Conservation (phyloP, 2,113 vertebrate species). For the Bolborhynchus lineola region DNA sequence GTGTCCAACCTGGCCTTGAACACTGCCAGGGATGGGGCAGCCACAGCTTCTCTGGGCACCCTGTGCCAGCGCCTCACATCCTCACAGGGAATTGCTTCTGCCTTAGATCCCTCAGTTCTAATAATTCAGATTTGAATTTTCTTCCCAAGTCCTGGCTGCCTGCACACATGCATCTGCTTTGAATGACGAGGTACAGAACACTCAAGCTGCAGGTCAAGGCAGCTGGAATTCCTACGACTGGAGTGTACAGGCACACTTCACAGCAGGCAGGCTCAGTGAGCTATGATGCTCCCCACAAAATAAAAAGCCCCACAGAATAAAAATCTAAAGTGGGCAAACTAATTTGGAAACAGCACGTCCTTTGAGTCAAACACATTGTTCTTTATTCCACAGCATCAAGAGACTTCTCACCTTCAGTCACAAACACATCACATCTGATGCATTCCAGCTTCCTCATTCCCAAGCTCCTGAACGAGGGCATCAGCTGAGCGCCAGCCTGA, state of each 20-base stretch:
- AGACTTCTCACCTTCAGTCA: not conserved
- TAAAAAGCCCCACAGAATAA: not conserved
- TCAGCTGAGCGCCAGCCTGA: not conserved
- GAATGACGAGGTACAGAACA: not conserved
- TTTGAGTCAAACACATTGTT: accelerated
- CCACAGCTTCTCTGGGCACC: not conserved
- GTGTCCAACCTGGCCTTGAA: not conserved
- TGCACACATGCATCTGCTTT: not conserved
- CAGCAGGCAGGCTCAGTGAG: not conserved
- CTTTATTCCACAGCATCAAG: not conserved
- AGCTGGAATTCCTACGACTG: not conserved
- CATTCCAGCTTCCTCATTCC: not conserved
- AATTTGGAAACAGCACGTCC: not conserved
- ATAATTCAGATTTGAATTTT: not conserved
- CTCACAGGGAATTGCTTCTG: not conserved
- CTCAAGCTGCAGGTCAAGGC: not conserved
- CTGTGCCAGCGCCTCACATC: not conserved
- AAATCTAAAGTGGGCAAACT: not conserved
- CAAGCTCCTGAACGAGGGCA: accelerated
- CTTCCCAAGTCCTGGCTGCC: not conserved
- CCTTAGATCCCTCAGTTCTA: not conserved
- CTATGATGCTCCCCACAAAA: not conserved
- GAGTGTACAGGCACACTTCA: not conserved
- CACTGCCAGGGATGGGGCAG: not conserved
- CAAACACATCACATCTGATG: accelerated